Base-by-base conservation (phyloP, 2,113 vertebrate genomes). In the Phylloscopus trochilus region DNA sequence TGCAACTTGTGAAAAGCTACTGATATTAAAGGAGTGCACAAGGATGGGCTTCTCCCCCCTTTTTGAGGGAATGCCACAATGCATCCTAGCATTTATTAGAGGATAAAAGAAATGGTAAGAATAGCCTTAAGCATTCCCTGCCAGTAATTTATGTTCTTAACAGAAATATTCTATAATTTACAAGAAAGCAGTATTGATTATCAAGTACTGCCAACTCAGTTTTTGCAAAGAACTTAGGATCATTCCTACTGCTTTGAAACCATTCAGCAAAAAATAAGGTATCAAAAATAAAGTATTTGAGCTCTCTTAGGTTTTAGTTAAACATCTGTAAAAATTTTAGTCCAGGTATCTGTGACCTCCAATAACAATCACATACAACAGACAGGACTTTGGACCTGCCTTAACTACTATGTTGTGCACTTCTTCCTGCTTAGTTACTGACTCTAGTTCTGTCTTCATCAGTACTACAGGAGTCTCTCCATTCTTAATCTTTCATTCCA, bases 351-450 rank as follows among this genome's bases (percentile, higher is more conserved):
- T 60, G 4, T 59, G 74, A 67, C 64, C 60, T 86, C 56, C 22
- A 81, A 1, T 39, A 95, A 52, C 30, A 83, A 33, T 41, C 60
- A 70, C 66, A 70, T 56, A 82, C 7, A 90, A 35, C 24, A 77
- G 43, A 63, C 1, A 3, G 73, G 89, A 96, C 95, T 97, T 94
- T 92, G 92, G n/a, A 96, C 91, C 83, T 75, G 56, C 76, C 73
- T 28, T 17, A 81, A 60, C 76, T 63, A 51, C 59, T 39, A 0
- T 3, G 33, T 24, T 93, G 39, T 81, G 24, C 60, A 60, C 52
- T 90, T 70, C 68, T 51, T 93, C 92, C 95, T 94, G 39, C 76
- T 81, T 70, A 35, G 39, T 39, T 80, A 83, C 78, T 55, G 39
- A 64, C 66, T 10, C 66, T 15, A 13, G n/a, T 17, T 72, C 39